These are phyloP conservation scores for Bombus fervidus DNA, from an alignment of 1,140 invertebrate species.

Conservation along the genomic window DNA sequence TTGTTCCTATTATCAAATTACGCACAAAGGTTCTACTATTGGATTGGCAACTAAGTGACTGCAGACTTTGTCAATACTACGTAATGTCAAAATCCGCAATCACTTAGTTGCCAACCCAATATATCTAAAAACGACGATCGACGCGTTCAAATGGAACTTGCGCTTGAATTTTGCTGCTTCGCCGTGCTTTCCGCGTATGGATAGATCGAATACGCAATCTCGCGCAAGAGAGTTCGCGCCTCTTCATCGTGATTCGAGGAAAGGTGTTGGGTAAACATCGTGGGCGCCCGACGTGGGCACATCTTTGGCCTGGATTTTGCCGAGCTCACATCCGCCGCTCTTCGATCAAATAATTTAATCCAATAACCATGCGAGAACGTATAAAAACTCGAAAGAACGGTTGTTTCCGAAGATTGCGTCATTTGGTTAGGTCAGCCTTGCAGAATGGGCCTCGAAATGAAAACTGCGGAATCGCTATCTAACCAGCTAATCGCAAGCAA, in stretches of 20 bases:
- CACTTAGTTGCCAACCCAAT: too few species aligned
- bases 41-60: too few species aligned
- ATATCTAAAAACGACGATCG: background rate
- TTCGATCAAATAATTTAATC: background rate
- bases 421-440: background rate
- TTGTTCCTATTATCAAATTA: too few species aligned
- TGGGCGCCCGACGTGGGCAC: constrained; percentile 60
- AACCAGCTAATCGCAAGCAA: too few species aligned
- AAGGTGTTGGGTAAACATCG: constrained; percentile 55
- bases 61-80: too few species aligned
- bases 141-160: background rate
- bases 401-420: background rate
- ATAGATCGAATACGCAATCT: background rate
- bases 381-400: background rate
- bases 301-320: constrained; percentile 43
- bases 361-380: background rate
- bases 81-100: too few species aligned
- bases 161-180: background rate
- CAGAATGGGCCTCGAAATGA: background rate
- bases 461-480: too few species aligned
- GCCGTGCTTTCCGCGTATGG: background rate
- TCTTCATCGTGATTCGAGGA: constrained; percentile 27
- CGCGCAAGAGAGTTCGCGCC: background rate
- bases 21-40: too few species aligned
- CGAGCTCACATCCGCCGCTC: background rate